These are phyloP conservation scores for Psephotus haematonotus DNA, from an alignment of 2,113 vertebrate genomes.

Conservation along the genomic window DNA sequence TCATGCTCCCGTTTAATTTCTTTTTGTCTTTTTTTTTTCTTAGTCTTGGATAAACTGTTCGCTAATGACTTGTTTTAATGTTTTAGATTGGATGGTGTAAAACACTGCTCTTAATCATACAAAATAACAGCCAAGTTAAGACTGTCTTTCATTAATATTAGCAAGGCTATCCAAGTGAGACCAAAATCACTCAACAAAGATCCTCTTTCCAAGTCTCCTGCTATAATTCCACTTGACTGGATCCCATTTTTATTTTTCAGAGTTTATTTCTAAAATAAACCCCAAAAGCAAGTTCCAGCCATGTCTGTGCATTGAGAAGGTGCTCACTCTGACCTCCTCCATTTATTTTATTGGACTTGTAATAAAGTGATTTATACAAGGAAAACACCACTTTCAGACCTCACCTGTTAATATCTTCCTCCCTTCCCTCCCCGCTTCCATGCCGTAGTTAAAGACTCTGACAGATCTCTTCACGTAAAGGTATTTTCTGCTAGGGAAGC, in stretches of 20 bases:
- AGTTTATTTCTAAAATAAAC: neutral
- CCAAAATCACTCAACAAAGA: neutral
- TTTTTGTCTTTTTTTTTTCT: neutral
- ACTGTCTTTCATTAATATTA: neutral
- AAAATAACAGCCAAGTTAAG: neutral
- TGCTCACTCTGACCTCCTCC: neutral
- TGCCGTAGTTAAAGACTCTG: neutral
- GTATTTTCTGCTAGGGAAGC: neutral
- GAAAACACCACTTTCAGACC: neutral
- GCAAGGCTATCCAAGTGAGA: neutral
- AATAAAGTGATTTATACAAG: neutral
- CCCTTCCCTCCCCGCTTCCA: rapidly evolving
- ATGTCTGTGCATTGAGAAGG: neutral
- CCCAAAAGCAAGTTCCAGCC: neutral
- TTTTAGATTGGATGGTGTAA: neutral
- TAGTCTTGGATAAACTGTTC: neutral
- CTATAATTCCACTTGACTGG: neutral
- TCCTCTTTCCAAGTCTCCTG: neutral
- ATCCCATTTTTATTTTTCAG: neutral
- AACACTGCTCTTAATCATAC: neutral
- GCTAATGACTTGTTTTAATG: neutral
- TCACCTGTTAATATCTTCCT: neutral
- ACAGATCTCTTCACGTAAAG: neutral
- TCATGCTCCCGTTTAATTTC: neutral
- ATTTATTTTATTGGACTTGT: neutral